Base-by-base conservation (phyloP, 92 coral and sea anemone species). In the Plumapathes pennacea region DNA sequence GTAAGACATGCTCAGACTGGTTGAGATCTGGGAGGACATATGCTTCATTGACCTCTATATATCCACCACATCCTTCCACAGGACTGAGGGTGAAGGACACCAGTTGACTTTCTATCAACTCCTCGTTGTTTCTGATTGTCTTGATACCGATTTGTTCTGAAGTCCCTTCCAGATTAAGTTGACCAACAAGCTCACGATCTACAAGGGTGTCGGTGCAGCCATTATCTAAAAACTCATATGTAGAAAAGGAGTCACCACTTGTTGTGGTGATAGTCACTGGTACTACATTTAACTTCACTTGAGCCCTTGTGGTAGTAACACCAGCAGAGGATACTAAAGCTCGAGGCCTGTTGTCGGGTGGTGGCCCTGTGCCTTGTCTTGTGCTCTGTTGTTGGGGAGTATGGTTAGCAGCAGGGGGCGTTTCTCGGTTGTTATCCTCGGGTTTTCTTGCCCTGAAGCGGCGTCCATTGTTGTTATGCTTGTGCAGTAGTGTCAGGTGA, bases 181-280 rank as follows among this genome's bases (percentile, higher is more conserved):
- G 55, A 28, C 64, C 70, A 13, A 81, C 86, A 15, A 72, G 55
- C 9, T 43, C 30, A n/a, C 25, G 47, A 62, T 63, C 86, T 5
- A 64, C 57, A n/a, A 69, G 72, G 3, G 85, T 78, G 70, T 78
- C 85, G 14, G 78, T 80, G 44, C 86, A 73, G 36, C 73, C 83
- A 48, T 60, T 72, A 25, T 82, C 85, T 30, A 70, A 26, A 37
- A 83, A 77, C 39, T 76, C 72, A 30, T 70, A 77, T 28, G 85
- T 77, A 4, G 77, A 52, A 30, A 57, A 28, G 23, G 82, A 14
- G 32, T 49, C 50, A 39, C 62, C 54, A 58, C 59, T 70, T 10
- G 11, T 51, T 10, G 59, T 51, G 22, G 77, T 26, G 10, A 46
- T 25, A 54, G 17, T 25, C 22, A 58, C 51, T 3, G 68, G 67